Base-by-base conservation (phyloP, 2,888 invertebrate genomes). In the Tipula lateralis region DNA sequence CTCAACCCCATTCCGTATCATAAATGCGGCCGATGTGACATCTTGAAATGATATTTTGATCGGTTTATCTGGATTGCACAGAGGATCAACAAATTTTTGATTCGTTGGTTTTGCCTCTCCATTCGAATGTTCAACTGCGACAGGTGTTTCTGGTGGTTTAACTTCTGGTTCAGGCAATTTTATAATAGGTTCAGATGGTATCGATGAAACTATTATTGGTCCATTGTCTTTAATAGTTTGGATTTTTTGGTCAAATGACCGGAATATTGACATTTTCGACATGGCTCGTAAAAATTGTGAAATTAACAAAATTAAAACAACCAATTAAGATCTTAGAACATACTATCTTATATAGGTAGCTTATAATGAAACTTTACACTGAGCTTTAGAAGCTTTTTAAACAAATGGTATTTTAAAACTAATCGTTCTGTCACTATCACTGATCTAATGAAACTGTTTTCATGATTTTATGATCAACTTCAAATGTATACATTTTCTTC, bases 1-100 rank as follows among this genome's bases (percentile, higher is more conserved):
- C 85, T 94, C 92, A 84, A 98, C 93, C 82, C 96, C 96, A 87
- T 93, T 93, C 89, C 95, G 95, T 85, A 98, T 96, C 89, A 95
- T 94, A 89, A 94, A 97, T 0, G 97, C 95, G 0, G 98, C 98
- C 0, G 96, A 96, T 13, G 96, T 96, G 39, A 97, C 94, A 89
- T 97, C 97, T 88, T 96, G 95, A 88, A 97, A 97, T 2, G 93
- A 92, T 84, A 97, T 93, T 87, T 91, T 92, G 84, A 93, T 92
- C 0, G 97, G 97, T 85, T 92, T 91, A 30, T 93, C 92, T 80
- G 94, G 93, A 88, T 94, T 92, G 88, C 96, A 96, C 85, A 86
- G 89, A 0, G 92, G 92, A 88, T 93, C 92, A 44, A 87, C 84
- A 83, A 88, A 84, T 19, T 86, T 86, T 29, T 87, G 87, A n/a